Evolutionary conservation across 2,888 invertebrate species (phyloP).

Genomic region (Agrochola litura): DNA sequence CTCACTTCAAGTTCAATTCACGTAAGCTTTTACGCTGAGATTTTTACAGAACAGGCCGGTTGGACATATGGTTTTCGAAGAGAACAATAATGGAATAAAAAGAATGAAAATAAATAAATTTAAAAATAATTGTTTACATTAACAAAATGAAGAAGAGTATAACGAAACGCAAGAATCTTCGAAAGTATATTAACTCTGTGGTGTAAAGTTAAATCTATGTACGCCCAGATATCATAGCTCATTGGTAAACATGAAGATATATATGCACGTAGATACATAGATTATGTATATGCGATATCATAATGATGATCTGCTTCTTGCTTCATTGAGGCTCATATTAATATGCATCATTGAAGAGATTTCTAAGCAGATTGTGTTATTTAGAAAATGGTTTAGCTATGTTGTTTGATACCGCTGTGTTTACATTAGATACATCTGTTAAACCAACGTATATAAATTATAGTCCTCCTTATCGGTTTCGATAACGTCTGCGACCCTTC

Average conservation of each 20-base stretch:
- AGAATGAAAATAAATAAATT: too few relatives aligned
- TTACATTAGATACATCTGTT: background rate
- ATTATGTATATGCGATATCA: conserved; percentile 37
- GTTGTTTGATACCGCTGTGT: background rate
- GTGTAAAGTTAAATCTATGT: background rate
- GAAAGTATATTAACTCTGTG: background rate
- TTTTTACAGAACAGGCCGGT: too few relatives aligned
- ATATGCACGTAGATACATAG: background rate
- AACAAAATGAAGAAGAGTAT: too few relatives aligned
- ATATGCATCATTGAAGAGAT: conserved; percentile 18
- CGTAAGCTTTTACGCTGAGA: too few relatives aligned
- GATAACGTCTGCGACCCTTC: too few relatives aligned
- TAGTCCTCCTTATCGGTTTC: too few relatives aligned
- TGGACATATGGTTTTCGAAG: too few relatives aligned
- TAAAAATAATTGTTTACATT: too few relatives aligned
- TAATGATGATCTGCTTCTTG: conserved; percentile 23
- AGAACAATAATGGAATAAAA: too few relatives aligned
- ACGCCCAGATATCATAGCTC: conserved; percentile 7
- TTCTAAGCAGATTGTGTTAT: conserved; percentile 13
- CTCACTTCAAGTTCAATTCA: too few relatives aligned
- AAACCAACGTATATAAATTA: too few relatives aligned
- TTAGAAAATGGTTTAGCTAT: conserved; percentile 21
- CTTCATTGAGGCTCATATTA: conserved; percentile 13
- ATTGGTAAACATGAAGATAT: conserved; percentile 37
- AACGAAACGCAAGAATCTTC: background rate